Evolutionary conservation across 2,888 invertebrate species (phyloP).

Genomic region (Nemurella pictetii): DNA sequence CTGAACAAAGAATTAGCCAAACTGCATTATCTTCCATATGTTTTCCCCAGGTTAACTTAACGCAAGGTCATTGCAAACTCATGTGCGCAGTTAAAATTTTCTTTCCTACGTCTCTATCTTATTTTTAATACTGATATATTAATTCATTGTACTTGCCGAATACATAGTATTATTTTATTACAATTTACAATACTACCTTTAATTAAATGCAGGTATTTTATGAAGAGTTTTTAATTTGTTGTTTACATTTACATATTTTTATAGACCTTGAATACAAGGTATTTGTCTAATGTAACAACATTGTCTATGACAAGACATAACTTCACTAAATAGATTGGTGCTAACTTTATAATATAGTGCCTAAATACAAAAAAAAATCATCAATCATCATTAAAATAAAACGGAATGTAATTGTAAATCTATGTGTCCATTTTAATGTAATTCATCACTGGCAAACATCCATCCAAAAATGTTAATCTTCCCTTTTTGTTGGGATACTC

Average conservation of each 20-base stretch:
- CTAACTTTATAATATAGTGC: conserved; percentile 1
- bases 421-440: too few relatives aligned
- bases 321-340: conserved; percentile 2
- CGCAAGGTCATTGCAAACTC: too few relatives aligned
- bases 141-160: not conserved
- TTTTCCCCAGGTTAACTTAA: too few relatives aligned
- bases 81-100: too few relatives aligned
- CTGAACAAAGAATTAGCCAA: too few relatives aligned
- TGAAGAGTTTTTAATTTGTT: not conserved
- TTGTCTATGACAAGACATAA: not conserved
- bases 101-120: too few relatives aligned
- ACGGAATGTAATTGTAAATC: not conserved
- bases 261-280: not conserved
- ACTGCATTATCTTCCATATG: too few relatives aligned
- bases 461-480: too few relatives aligned
- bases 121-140: not conserved
- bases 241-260: not conserved
- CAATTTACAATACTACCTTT: not conserved
- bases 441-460: too few relatives aligned
- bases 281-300: not conserved
- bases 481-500: too few relatives aligned
- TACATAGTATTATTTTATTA: not conserved
- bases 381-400: not conserved
- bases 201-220: not conserved
- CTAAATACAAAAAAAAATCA: not conserved